Evolutionary conservation across 2,888 invertebrate species (phyloP), one percentile per base, ranked within the genome.

Genomic region (Nymphalis polychloros): DNA sequence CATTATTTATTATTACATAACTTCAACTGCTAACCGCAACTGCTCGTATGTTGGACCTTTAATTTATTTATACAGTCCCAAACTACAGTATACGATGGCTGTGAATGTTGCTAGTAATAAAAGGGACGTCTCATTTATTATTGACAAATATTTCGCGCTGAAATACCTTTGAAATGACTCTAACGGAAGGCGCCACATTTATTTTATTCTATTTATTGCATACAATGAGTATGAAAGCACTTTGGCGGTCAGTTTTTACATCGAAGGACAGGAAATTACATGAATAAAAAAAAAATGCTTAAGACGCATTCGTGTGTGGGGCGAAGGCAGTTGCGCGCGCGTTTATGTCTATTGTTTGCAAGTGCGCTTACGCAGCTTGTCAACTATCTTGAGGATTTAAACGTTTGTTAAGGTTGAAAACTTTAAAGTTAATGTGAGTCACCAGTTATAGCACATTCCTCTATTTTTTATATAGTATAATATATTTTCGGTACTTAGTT

Each of bases 121-220:
- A 91, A 88, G 80, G 88, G 84, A 92, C 89, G 88, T 90, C 91
- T 92, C 89, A 91, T 90, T 92, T 91, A 92, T 90, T 92, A 90
- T 91, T 92, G 89, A 91, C 90, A 92, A 91, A 92, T 91, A 91
- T 91, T 91, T 90, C 90, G 88, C 88, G 81, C 81, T 79, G 76
- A 87, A 89, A 89, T 85, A 88, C 84, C 80, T 81, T 82, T 80
- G 72, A 84, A 83, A 83, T 77, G 76, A 75, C 75, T 77, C 79
- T 84, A 88, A 88, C 90, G 88, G 90, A 89, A 92, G 91, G 91
- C 91, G 91, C 91, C 91, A 86, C 82, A 80, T 85, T 81, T 76
- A 87, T 84, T 87, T 86, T 85, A 88, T 87, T 86, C 83, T 85
- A 82, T 87, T 86, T 88, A 87, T 83, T 75, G 77, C 77, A 74